Conservation (phyloP, 2,888 invertebrate genomes). For the Lamellibrachia satsuma region DNA sequence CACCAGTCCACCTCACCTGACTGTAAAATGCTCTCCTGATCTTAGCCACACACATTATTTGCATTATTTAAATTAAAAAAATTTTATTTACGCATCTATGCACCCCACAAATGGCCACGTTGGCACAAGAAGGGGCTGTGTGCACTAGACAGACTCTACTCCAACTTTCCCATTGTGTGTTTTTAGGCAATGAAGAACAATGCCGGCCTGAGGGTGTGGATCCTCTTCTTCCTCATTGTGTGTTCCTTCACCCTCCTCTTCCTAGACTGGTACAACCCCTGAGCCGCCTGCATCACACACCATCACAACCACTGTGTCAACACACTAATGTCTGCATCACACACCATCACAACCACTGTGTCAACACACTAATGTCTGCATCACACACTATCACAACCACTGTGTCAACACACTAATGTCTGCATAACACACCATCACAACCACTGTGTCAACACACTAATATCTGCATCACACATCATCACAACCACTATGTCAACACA, state of each 20-base stretch:
- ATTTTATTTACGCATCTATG: too few relatives aligned
- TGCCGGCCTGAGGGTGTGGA: slow-evolving; percentile 92
- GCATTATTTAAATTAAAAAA: too few relatives aligned
- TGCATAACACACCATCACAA: neutral
- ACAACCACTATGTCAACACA: neutral
- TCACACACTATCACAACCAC: neutral
- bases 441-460: neutral
- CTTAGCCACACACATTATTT: too few relatives aligned
- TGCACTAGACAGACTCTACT: neutral
- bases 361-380: neutral
- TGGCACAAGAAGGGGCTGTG: too few relatives aligned
- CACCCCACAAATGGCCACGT: too few relatives aligned
- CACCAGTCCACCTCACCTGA: too few relatives aligned
- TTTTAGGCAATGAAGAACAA: slow-evolving; percentile 89
- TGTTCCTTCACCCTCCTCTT: slow-evolving; percentile 95
- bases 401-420: neutral
- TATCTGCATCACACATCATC: neutral
- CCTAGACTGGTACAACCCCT: slow-evolving; percentile 95
- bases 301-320: neutral
- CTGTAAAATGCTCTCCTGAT: too few relatives aligned
- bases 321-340: neutral
- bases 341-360: neutral
- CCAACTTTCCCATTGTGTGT: slow-evolving; percentile 29
- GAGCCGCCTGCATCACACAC: slow-evolving; percentile 33
- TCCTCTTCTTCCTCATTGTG: slow-evolving; percentile 92